phyloP scores from a whole-genome alignment of 2,797 vertebrate genomes.

The Gallinago solitaria region DNA sequence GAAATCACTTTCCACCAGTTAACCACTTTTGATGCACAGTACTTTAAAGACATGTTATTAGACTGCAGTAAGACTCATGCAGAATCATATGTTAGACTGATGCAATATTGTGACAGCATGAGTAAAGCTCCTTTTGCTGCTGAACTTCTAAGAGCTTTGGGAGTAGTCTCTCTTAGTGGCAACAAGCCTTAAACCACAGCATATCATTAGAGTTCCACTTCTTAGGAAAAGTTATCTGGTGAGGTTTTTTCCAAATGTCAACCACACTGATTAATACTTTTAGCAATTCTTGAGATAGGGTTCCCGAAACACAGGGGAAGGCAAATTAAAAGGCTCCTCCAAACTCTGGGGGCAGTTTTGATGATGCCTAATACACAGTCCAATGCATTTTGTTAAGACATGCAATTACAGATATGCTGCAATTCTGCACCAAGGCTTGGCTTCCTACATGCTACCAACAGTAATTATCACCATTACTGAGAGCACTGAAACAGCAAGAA shows the following conservation, averaged over 20 bases:
- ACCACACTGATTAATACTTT: neutral
- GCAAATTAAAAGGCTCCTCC: neutral
- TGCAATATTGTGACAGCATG: neutral
- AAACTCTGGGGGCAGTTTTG: neutral
- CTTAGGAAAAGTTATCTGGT: neutral
- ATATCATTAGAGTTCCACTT: neutral
- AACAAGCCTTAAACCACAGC: neutral
- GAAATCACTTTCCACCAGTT: neutral
- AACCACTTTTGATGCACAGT: neutral
- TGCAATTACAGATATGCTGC: neutral
- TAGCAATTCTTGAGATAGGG: neutral
- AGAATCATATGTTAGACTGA: neutral
- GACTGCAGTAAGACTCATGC: neutral
- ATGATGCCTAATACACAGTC: neutral
- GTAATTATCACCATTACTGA: neutral
- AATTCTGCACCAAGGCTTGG: neutral
- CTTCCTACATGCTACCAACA: neutral
- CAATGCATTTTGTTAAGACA: neutral
- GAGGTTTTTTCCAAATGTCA: neutral
- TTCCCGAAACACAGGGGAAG: neutral
- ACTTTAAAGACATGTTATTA: neutral
- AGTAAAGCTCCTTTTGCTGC: neutral
- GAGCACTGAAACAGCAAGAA: neutral
- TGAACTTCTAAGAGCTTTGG: neutral
- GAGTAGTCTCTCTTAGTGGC: neutral